Evolutionary conservation across 2,797 vertebrate species (phyloP), one percentile per base, ranked within the genome.

Genomic region (Octomys mimax): DNA sequence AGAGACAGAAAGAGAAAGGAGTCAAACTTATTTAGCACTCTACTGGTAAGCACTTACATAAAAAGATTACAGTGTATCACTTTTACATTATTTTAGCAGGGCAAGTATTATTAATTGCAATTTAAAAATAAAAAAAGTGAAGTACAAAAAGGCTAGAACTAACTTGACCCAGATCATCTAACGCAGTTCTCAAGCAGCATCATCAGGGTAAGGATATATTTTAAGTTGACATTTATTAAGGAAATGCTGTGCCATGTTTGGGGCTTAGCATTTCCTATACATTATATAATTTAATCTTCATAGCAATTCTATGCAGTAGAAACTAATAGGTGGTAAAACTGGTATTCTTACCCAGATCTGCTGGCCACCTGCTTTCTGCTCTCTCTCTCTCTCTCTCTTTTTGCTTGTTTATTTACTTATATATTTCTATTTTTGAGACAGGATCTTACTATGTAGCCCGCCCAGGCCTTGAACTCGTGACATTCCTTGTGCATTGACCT

Each of bases 111-210:
- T 39, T 81, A 59, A 85, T 68, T 80, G 31, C 19, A 71, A 82
- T 62, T 92, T 28, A 84, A 84, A 95, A 83, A 28, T 61, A n/a
- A 95, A 91, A 78, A 92, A 57, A 49, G 24, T 21, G 0, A 89
- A 68, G 49, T 46, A 14, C 3, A 87, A 46, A 52, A 75, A 89
- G 84, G 59, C 16, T 75, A 79, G 82, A 80, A 96, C 49, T 75
- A 83, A 83, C 9, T 42, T 91, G 59, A 86, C 9, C 28, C 36
- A 70, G 21, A 59, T 61, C 49, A 78, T 64, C 24, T 9, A 36
- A 36, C 39, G 5, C 2, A 70, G 16, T 49, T 2, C 33, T 54
- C 81, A 39, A 36, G 16, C 0, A 12, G 49, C 5, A 80, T 82
- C 79, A 62, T 6, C 2, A 73, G 61, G 33, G 9, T 14, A 59